Evolutionary conservation across 2,113 vertebrate genomes (phyloP), one percentile per base, ranked within the genome.

Genomic region (Heptranchias perlo): DNA sequence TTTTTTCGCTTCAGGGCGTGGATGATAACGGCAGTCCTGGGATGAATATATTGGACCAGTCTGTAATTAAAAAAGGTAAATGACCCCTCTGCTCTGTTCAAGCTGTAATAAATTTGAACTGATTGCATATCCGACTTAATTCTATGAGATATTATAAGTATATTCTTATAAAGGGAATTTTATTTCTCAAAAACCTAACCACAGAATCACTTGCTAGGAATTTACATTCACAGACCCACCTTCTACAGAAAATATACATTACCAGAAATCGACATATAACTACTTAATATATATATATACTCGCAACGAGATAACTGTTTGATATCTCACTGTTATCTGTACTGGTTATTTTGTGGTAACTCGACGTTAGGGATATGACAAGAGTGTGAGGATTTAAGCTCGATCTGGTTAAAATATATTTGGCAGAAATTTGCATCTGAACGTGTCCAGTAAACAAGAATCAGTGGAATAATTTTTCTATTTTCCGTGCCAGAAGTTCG

Each of bases 51-150:
- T 95, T 95, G 94, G 94, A 95, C 62, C 94, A 95, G 94, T 95
- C 94, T 69, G 94, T 95, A 69, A 95, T 95, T 62, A 95, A 95
- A 69, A 95, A 95, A 95, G 94, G 94, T 95, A 95, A 95, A 95
- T 23, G 44, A 93, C 94, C 47, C 39, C 44, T 47, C 16, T 95
- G 64, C 64, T 67, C 93, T 67, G n/a, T 69, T 67, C 62, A 28
- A 67, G 3, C 39, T 95, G 23, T 67, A 95, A 67, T 95, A 95
- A 65, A 31, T 4, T 69, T n/a, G 21, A 95, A 95, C 21, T 49
- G 64, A 69, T 67, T 67, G 39, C 44, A 25, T 65, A 94, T 39
- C n/a, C 35, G 31, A 44, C 61, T 16, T 47, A 16, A 67, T 47
- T 89, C 64, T 64, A 16, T 5, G 8, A 62, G 54, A 44, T 69